Evolutionary conservation across 1,140 invertebrate genomes (phyloP).

Genomic region (Hyles vespertilio): DNA sequence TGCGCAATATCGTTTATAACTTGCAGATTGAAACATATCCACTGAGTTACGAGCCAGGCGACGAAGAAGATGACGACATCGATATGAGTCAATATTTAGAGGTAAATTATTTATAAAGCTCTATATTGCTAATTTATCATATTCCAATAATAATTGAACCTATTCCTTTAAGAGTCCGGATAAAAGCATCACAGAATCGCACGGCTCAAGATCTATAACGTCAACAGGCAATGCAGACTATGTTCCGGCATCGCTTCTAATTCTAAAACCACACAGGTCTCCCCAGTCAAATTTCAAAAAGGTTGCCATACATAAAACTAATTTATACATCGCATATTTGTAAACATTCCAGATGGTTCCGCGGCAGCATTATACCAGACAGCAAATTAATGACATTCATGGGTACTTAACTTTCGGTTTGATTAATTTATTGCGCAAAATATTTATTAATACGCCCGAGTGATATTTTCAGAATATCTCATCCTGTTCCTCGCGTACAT

Average conservation of each 20-base stretch:
- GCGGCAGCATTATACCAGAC: conserved; percentile 55
- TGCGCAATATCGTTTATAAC: background rate
- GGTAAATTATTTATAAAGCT: conserved; percentile 18
- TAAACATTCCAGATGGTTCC: conserved; percentile 52
- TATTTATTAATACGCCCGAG: background rate
- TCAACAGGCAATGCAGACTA: conserved; percentile 46
- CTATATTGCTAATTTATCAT: background rate
- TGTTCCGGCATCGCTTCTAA: conserved; percentile 36
- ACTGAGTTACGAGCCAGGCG: conserved; percentile 45
- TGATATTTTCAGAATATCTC: conserved; percentile 52
- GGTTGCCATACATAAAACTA: background rate
- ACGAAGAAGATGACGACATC: conserved; percentile 37
- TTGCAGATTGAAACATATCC: conserved; percentile 24
- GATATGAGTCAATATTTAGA: conserved; percentile 36
- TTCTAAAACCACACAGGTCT: conserved; percentile 57
- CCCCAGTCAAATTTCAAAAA: background rate
- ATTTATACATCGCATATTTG: background rate
- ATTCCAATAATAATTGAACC: background rate
- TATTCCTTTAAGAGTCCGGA: conserved; percentile 47
- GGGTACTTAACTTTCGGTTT: conserved; percentile 28
- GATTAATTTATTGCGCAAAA: background rate
- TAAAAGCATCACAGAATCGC: conserved; percentile 56
- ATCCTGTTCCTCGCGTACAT: conserved; percentile 45
- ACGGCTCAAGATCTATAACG: conserved; percentile 54
- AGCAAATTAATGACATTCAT: conserved; percentile 50